Conservation (phyloP, 2,797 vertebrate genomes). For the Lerista edwardsae region DNA sequence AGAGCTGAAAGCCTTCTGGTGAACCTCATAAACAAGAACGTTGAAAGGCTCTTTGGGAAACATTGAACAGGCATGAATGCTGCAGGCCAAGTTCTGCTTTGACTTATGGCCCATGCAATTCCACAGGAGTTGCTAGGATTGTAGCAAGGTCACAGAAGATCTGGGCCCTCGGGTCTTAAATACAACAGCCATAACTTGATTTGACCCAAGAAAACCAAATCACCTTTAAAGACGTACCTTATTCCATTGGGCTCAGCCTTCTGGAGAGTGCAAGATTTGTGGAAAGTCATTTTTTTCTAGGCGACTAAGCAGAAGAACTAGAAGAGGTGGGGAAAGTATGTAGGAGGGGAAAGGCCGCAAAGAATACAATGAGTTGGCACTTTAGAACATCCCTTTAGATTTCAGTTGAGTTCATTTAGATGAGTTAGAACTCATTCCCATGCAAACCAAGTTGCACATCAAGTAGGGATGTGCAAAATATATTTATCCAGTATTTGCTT, state of each 20-base stretch:
- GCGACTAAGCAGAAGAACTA: background rate
- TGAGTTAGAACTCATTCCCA: background rate
- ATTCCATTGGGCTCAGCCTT: background rate
- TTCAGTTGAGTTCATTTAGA: background rate
- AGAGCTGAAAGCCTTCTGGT: conserved; percentile 39
- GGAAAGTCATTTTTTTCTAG: too few relatives aligned
- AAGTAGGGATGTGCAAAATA: too few relatives aligned
- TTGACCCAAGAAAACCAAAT: conserved; percentile 27
- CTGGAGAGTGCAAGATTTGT: background rate
- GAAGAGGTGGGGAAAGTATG: background rate
- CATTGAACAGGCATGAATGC: conserved; percentile 1
- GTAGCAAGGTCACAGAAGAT: background rate
- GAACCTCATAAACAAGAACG: conserved; percentile 12
- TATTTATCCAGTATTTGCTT: too few relatives aligned
- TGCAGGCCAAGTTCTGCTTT: background rate
- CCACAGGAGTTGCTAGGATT: background rate
- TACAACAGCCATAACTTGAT: background rate
- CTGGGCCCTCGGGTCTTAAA: background rate
- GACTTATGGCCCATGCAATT: background rate
- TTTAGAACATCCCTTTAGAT: background rate
- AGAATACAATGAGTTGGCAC: background rate
- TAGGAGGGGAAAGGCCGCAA: background rate
- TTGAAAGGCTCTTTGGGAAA: conserved; percentile 43
- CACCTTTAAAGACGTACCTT: conserved; percentile 7
- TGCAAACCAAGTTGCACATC: too few relatives aligned